Base-by-base conservation (phyloP, 2,797 vertebrate genomes). In the Arnoldichthys spilopterus region DNA sequence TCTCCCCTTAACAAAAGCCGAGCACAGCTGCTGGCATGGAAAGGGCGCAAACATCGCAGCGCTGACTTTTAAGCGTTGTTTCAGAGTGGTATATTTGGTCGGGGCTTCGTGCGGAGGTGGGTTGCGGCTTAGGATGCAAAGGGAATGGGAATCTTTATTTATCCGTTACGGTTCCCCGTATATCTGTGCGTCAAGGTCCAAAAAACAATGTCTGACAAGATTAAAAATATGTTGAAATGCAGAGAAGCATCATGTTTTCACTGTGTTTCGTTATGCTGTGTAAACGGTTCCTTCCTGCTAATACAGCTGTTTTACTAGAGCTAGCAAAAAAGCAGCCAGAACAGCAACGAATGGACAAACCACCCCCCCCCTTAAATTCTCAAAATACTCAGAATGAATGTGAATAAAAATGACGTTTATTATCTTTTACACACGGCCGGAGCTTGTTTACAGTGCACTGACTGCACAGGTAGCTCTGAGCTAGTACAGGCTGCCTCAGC, bases 1-100 rank as follows among this genome's bases (percentile, higher is more conserved):
- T 74, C 51, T 58, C 59, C 49, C 11, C 18, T 43, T 3, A 30
- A 53, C 62, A 51, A 68, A 63, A 69, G 67, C 70, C 20, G 32
- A 76, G 40, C 28, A 49, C 16, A 22, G 67, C 30, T 53, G 45
- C 45, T 78, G 58, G 43, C 24, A 70, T n/a, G 22, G 20, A 62
- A 69, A 45, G 28, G 47, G 67, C 18, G 47, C 67, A 32, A 69
- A 51, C 67, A 51, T 69, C n/a, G 8, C 24, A 51, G 18, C 4
- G 20, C 45, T 37, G 61, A n/a, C 61, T 63, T 37, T 18, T 61
- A 32, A 61, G 30, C 16, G 16, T 1, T 13, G 26, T 6, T 28
- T 32, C 58, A 61, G 18, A 61, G 16, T 34, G 32, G 32, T 34
- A 4, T 20, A 59, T 28, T 30, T 59, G 56, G 54, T 58, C 22